A percentile compares a stretch with the other conserved stretches of the same genome.
These are phyloP conservation scores for Andricus grossulariae DNA, from an alignment of 1,140 invertebrate genomes.

Conservation along the genomic window DNA sequence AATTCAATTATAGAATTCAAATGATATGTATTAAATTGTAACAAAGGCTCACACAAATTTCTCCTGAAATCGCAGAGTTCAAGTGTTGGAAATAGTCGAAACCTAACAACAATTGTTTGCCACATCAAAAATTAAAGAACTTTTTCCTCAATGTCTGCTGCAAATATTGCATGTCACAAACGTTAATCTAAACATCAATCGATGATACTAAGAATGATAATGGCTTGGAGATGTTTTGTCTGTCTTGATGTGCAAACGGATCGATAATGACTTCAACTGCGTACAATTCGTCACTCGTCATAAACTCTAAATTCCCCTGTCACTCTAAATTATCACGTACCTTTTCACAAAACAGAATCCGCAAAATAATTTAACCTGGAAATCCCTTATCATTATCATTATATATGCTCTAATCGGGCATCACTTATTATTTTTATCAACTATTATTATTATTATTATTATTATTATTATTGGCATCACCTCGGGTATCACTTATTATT, in stretches of 20 bases:
- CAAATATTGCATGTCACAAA: constrained; percentile 12
- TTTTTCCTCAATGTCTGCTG: no score
- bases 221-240: constrained; percentile 39
- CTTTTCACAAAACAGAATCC: constrained; percentile 21
- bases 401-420: background rate
- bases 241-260: constrained; percentile 41
- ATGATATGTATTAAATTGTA: no score
- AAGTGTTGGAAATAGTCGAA: no score
- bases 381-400: background rate
- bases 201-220: constrained; percentile 35
- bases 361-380: constrained; percentile 9
- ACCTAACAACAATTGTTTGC: no score
- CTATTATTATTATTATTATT: no score
- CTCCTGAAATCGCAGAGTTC: no score
- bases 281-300: constrained; percentile 19
- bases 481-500: no score
- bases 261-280: constrained; percentile 39
- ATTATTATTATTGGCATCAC: no score
- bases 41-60: no score
- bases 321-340: background rate
- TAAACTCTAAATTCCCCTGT: constrained; percentile 11
- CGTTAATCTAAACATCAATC: constrained; percentile 34
- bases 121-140: no score
- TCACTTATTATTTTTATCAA: background rate
- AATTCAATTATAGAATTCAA: no score